Percentiles rank a stretch among this genome's conserved stretches.
Evolutionary conservation across 2,113 vertebrate species (phyloP).

Genomic region (Otus sunia): DNA sequence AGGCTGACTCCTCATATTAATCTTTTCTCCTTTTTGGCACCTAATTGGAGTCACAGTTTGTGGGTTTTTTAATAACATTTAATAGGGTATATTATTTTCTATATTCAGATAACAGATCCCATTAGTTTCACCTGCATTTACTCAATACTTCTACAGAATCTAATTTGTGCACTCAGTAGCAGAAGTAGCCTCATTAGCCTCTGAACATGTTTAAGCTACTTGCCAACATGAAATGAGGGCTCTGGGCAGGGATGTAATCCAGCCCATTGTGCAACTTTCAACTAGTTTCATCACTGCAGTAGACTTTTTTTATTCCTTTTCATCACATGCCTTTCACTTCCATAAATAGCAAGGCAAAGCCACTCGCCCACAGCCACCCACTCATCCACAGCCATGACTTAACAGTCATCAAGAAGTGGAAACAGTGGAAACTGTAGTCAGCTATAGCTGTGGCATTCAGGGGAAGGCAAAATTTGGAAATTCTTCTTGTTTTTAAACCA

Average conservation of each 20-base stretch:
- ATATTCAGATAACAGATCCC: constrained; percentile 31
- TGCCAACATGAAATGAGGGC: background rate
- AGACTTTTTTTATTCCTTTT: background rate
- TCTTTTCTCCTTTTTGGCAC: background rate
- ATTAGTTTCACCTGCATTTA: constrained; percentile 45
- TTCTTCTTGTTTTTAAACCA: background rate
- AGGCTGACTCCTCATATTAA: background rate
- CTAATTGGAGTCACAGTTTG: background rate
- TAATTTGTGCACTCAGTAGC: constrained; percentile 16
- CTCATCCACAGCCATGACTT: background rate
- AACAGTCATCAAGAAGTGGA: background rate
- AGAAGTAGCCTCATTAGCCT: constrained; percentile 34
- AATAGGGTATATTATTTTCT: constrained; percentile 31
- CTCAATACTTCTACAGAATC: constrained; percentile 25
- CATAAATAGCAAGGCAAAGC: constrained; percentile 33
- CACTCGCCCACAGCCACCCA: background rate
- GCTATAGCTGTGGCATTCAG: background rate
- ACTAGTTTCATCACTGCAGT: background rate
- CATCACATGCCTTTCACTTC: constrained; percentile 22
- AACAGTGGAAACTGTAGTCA: background rate
- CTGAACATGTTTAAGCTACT: background rate
- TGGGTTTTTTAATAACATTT: background rate
- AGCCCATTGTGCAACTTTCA: constrained; percentile 29
- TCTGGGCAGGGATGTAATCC: background rate
- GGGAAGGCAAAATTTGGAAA: background rate